Conservation (phyloP, 2,888 invertebrate genomes). For the Orthosia gothica region DNA sequence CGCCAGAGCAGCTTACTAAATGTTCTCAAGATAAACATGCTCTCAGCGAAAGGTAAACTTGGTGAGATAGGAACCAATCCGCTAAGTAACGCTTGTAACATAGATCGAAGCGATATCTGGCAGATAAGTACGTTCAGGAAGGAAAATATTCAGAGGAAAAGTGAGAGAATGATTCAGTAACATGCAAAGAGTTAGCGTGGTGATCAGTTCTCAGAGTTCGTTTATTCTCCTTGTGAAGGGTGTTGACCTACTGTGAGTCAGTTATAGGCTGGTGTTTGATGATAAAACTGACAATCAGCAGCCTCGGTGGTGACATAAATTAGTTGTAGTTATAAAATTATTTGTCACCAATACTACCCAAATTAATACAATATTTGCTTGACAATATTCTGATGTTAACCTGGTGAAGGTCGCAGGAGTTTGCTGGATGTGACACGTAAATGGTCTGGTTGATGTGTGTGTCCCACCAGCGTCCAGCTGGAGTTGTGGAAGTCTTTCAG, state of each 20-base stretch:
- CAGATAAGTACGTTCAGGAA: conserved; percentile 16
- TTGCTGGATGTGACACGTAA: too few species aligned
- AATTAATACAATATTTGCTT: too few species aligned
- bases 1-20: conserved; percentile 46
- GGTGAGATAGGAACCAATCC: conserved; percentile 55
- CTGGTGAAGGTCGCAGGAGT: too few species aligned
- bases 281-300: too few species aligned
- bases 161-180: conserved; percentile 15
- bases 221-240: not conserved
- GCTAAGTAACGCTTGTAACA: conserved; percentile 57
- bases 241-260: too few species aligned
- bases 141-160: conserved; percentile 31
- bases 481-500: too few species aligned
- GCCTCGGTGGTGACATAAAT: too few species aligned
- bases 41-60: conserved; percentile 47
- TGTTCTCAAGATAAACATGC: conserved; percentile 53
- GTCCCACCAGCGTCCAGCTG: too few species aligned
- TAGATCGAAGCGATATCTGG: conserved; percentile 45
- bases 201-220: not conserved
- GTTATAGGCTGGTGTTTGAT: not conserved
- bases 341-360: too few species aligned
- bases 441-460: too few species aligned
- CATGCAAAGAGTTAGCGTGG: not conserved
- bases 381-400: too few species aligned
- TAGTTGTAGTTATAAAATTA: too few species aligned